Conservation (phyloP, 1,140 invertebrate species). For the Pseudomyrmex cubaensis region DNA sequence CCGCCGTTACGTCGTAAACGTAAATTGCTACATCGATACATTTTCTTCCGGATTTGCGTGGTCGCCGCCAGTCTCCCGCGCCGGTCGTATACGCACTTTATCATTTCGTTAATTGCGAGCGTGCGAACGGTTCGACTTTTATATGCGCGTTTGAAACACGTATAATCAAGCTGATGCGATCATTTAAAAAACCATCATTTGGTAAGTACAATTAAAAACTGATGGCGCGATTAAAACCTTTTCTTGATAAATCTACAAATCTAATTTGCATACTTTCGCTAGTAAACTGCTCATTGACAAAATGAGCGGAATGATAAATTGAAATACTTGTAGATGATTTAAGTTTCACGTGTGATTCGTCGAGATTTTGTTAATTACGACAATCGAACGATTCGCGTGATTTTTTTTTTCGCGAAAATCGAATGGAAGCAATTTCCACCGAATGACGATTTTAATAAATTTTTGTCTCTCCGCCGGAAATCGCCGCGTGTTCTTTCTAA, state of each 20-base stretch:
- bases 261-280: constrained; percentile 29
- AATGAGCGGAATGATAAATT: constrained; percentile 57
- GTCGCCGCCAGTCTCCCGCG: constrained; percentile 8
- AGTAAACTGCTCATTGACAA: constrained; percentile 22
- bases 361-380: constrained; percentile 55
- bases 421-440: constrained; percentile 29
- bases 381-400: constrained; percentile 17
- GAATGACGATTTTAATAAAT: constrained; percentile 50
- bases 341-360: constrained; percentile 34
- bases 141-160: too few relatives aligned
- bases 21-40: constrained; percentile 72
- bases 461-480: constrained; percentile 1
- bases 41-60: constrained; percentile 63
- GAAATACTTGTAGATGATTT: constrained; percentile 52
- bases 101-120: constrained; percentile 50
- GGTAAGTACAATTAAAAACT: constrained; percentile 4
- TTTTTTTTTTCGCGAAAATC: constrained; percentile 42
- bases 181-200: too few relatives aligned
- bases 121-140: neutral
- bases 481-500: constrained; percentile 44
- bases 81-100: constrained; percentile 23
- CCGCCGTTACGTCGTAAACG: constrained; percentile 56
- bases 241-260: constrained; percentile 33
- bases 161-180: too few relatives aligned
- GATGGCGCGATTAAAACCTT: neutral